Percentiles rank a stretch among this genome's conserved stretches.
These are phyloP conservation scores for Emmelina monodactyla DNA, from an alignment of 2,888 invertebrate genomes.

Conservation along the genomic window DNA sequence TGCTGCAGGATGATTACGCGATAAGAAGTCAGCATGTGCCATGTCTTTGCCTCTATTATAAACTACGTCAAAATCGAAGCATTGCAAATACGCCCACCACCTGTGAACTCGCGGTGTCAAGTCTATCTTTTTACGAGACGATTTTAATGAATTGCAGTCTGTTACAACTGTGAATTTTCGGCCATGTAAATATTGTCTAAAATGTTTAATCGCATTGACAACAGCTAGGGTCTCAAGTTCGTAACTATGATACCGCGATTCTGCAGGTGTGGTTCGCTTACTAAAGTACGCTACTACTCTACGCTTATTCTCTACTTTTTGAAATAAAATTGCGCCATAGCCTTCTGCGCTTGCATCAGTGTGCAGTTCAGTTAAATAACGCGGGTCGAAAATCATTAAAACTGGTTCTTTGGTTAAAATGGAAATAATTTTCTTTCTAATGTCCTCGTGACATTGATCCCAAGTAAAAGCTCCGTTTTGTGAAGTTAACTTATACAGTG, in stretches of 20 bases:
- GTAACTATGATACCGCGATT: constrained; percentile 10
- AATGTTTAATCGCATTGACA: constrained; percentile 14
- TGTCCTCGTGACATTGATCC: constrained; percentile 5
- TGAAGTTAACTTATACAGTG: constrained; percentile 4
- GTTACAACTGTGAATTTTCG: constrained; percentile 13
- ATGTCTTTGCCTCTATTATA: neutral
- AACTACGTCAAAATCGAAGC: no score
- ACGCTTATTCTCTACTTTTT: constrained; percentile 1
- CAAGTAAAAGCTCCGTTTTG: constrained; percentile 1
- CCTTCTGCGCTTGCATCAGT: constrained; percentile 11
- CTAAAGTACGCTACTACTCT: constrained; percentile 8
- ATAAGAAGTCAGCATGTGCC: constrained; percentile 1
- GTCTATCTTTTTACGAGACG: no score
- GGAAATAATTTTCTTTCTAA: constrained; percentile 6
- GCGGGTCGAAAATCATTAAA: constrained; percentile 11
- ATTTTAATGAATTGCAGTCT: constrained; percentile 15
- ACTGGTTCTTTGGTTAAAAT: constrained; percentile 11
- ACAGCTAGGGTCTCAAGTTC: constrained; percentile 15
- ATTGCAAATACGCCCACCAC: no score
- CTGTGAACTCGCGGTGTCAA: constrained; percentile 15
- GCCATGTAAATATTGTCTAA: constrained; percentile 13
- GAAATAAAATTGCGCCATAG: constrained; percentile 12
- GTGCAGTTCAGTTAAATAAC: constrained; percentile 8
- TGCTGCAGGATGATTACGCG: neutral
- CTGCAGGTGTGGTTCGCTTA: constrained; percentile 3